A percentile compares a stretch with the other conserved stretches of the same genome.
Evolutionary conservation across 2,888 invertebrate genomes (phyloP).

Genomic region (Acleris laterana): DNA sequence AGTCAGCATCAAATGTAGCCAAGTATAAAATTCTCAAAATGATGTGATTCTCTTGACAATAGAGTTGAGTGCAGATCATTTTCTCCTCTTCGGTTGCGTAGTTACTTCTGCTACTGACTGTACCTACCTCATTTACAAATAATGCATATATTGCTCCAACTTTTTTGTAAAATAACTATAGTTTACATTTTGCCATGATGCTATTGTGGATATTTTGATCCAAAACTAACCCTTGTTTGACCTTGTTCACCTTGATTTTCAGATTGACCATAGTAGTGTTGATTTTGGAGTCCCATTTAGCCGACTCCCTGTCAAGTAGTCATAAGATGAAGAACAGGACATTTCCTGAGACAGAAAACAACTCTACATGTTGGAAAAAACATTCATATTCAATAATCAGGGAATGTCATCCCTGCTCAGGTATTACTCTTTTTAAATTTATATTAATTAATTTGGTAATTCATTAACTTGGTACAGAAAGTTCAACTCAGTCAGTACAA

Average conservation of each 20-base stretch:
- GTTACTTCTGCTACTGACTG: too few relatives aligned
- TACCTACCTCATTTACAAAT: too few relatives aligned
- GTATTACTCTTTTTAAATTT: conserved; percentile 63
- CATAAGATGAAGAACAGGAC: conserved; percentile 85
- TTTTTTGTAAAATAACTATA: too few relatives aligned
- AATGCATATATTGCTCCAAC: too few relatives aligned
- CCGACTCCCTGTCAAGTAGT: conserved; percentile 82
- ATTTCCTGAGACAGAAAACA: conserved; percentile 88
- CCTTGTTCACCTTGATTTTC: conserved; percentile 54
- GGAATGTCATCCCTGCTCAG: conserved; percentile 94
- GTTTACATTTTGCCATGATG: too few relatives aligned
- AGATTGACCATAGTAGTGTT: conserved; percentile 92
- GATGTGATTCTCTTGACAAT: too few relatives aligned
- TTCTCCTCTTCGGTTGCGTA: too few relatives aligned
- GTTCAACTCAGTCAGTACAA: too few relatives aligned
- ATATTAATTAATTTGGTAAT: not conserved
- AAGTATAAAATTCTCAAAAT: too few relatives aligned
- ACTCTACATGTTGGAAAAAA: conserved; percentile 90
- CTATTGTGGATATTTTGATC: not conserved
- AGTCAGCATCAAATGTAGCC: too few relatives aligned
- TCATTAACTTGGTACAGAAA: too few relatives aligned
- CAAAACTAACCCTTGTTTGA: not conserved
- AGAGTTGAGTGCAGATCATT: too few relatives aligned
- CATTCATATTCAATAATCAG: conserved; percentile 89
- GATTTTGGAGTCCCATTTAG: conserved; percentile 90